Base-by-base conservation (phyloP, 2,888 invertebrate species). In the Cotesia congregata region DNA sequence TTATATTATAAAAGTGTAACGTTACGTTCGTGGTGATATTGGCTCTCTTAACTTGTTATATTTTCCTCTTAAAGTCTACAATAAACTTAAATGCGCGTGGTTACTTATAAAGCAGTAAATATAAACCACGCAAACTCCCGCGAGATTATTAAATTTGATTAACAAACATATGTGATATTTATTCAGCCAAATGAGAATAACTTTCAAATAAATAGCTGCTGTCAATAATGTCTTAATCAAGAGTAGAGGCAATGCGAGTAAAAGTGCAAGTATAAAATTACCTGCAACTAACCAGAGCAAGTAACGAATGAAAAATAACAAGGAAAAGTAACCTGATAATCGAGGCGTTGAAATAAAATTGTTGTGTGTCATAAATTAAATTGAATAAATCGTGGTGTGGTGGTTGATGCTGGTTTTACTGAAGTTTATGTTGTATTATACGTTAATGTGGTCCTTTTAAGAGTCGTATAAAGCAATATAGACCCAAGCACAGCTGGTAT, bases 291-390 rank as follows among this genome's bases (percentile, higher is more conserved):
- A 61, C 6, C 1, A 72, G 7, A 12, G 20, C 62, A 17, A 17
- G 17, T 12, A 17, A 17, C 17, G 17, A 17, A 17, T 50, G 3
- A 12, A 50, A 50, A 50, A 50, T 50, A 50, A 50, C 12, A 50
- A 50, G 40, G 30, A 12, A 20, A 41, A 64, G 30, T 71, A 74
- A 78, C 75, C 67, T 67, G 67, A 74, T 78, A 77, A 77, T 77
- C 79, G 75, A 80, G 79, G 77, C 80, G 78, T 80, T 79, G 79
- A 78, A 80, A 77, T 80, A 78, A 80, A 80, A 79, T 79, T 77
- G 78, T 78, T 76, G 76, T 72, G 79, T 67, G 74, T 79, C 78
- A 80, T 81, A 78, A 81, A 81, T 80, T 79, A 79, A 79, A 80
- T 79, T 78, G 77, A 77, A 78, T 77, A 78, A 80, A 80, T 81